Conservation (phyloP, 2,113 vertebrate genomes). For the Pionites leucogaster region DNA sequence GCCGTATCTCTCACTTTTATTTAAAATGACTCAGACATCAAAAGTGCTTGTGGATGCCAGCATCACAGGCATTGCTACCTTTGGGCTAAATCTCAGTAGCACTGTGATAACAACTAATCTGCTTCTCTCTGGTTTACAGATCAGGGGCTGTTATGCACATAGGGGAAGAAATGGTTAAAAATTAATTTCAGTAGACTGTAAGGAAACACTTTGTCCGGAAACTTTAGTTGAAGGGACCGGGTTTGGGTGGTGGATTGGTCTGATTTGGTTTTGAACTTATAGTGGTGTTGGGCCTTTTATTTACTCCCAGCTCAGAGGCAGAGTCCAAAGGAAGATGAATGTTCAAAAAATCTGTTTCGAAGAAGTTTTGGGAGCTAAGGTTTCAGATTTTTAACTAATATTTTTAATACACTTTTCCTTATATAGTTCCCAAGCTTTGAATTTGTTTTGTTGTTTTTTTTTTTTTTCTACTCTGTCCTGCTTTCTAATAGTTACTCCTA, state of each 20-base stretch:
- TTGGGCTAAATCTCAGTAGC: not conserved
- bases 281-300: not conserved
- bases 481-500: not conserved
- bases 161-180: not conserved
- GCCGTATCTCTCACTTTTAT: not conserved
- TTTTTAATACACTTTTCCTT: not conserved
- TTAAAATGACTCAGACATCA: not conserved
- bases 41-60: not conserved
- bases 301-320: not conserved
- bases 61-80: not conserved
- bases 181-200: not conserved
- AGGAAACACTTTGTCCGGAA: not conserved
- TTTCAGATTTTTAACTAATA: not conserved
- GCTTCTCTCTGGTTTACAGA: not conserved
- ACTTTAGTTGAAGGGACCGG: not conserved
- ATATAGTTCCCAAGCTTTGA: not conserved
- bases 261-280: not conserved
- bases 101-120: not conserved
- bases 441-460: not conserved
- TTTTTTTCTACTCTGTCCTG: not conserved
- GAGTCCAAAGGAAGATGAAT: not conserved
- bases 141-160: not conserved
- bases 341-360: not conserved
- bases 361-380: not conserved
- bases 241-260: accelerated